Base-by-base conservation (phyloP, 2,113 vertebrate species). In the Maccullochella peelii region DNA sequence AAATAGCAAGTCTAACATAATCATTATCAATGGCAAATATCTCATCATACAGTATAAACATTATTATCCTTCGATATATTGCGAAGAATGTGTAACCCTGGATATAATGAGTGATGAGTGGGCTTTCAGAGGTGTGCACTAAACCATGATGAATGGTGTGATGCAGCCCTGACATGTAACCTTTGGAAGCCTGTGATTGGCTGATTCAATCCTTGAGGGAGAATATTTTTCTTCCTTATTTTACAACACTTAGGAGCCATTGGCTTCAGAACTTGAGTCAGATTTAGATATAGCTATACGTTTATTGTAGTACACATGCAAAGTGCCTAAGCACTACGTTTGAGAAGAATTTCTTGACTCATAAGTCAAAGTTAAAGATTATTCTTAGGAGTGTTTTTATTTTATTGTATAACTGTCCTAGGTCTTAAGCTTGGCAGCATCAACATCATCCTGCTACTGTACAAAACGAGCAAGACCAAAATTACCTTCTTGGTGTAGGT, bases 101-200 rank as follows among this genome's bases (percentile, higher is more conserved):
- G 25, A 50, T 33, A 20, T 52, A 33, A 47, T 9, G 40, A 21
- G 63, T 21, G 63, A 65, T 62, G 58, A 79, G 49, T 74, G 65
- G n/a, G 50, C 42, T 70, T n/a, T 62, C 4, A 69, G 49, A 79
- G 27, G 30, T 71, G 42, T 65, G 23, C 15, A 83, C 58, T 71
- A 27, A 79, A 76, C 14, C 21, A 38, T 58, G 77, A 61, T 61
- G 36, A 58, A 77, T 54, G 38, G 44, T 57, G 58, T 71, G 75
- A 58, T 21, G 55, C 80, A 57, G 74, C 30, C 68, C 52, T 55
- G 70, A 73, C 49, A 52, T 44, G 38, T 65, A 25, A 85, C 52
- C 57, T 76, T 68, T 55, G 11, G 47, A 62, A 59, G 44, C 58
- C 66, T 33, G 16, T 2, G 20, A 73, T 38, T 74, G 72, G 62